Percentiles rank a stretch among this genome's conserved stretches.
Conservation (phyloP, 2,888 invertebrate species). For the Cheilosia soror region DNA sequence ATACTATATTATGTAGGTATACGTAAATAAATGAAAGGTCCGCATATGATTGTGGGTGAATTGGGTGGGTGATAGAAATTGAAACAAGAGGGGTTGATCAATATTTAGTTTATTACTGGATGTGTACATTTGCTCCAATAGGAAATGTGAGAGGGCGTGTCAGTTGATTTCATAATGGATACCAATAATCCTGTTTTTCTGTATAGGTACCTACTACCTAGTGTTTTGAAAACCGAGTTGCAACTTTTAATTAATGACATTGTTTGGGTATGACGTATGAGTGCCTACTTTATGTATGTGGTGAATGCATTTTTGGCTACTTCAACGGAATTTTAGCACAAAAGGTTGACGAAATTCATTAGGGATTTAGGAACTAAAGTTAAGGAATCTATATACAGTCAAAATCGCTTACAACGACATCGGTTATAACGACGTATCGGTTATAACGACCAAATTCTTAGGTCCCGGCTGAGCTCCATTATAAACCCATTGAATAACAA, state of each 20-base stretch:
- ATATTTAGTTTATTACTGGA: constrained; percentile 75
- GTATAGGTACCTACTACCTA: background rate
- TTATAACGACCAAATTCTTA: too few relatives aligned
- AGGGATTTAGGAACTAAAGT: too few relatives aligned
- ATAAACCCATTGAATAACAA: too few relatives aligned
- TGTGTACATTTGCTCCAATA: constrained; percentile 75
- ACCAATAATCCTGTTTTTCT: constrained; percentile 46
- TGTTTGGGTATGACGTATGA: background rate
- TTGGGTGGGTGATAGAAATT: constrained; percentile 33
- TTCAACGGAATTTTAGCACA: too few relatives aligned
- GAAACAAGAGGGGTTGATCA: constrained; percentile 74
- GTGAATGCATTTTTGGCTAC: background rate
- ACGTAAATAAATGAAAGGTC: constrained; percentile 38
- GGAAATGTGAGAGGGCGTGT: constrained; percentile 74
- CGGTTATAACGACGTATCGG: too few relatives aligned
- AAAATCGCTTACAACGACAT: too few relatives aligned
- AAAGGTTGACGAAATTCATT: too few relatives aligned
- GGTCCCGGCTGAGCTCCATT: too few relatives aligned
- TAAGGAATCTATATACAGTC: too few relatives aligned
- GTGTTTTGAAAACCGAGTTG: constrained; percentile 46
- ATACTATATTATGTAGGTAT: background rate
- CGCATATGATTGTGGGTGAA: constrained; percentile 47
- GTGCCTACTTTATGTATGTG: background rate
- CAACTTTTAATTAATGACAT: constrained; percentile 59
- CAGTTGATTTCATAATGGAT: constrained; percentile 66